These are phyloP conservation scores for Dolichallabes microphthalmus DNA, from an alignment of 2,113 vertebrate genomes.

Conservation along the genomic window DNA sequence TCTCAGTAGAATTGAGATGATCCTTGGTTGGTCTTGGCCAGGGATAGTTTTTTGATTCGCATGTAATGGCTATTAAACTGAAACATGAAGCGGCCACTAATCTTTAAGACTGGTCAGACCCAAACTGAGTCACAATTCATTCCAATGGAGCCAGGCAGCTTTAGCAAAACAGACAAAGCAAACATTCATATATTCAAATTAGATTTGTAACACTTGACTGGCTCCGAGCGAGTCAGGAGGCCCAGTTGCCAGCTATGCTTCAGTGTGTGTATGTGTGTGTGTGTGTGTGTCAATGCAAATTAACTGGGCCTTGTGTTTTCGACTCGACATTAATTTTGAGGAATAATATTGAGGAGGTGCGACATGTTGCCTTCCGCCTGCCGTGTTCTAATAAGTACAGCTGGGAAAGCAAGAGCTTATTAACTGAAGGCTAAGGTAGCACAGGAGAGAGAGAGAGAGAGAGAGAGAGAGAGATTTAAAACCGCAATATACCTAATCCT, in stretches of 20 bases:
- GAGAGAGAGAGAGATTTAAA: slow-evolving; percentile 67
- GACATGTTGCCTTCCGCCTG: slow-evolving; percentile 69
- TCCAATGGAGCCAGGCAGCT: slow-evolving; percentile 52
- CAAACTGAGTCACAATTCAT: slow-evolving; percentile 56
- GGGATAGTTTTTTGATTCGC: too few relatives aligned
- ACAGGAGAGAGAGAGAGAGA: slow-evolving; percentile 65
- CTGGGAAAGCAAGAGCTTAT: slow-evolving; percentile 70
- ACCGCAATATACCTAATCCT: slow-evolving; percentile 76
- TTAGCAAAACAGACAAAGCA: slow-evolving; percentile 70
- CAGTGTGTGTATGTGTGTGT: slow-evolving; percentile 56
- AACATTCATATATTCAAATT: slow-evolving; percentile 82
- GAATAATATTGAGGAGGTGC: slow-evolving; percentile 75
- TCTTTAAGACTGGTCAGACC: slow-evolving; percentile 36
- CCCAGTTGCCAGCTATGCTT: slow-evolving; percentile 72
- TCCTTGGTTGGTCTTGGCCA: neutral
- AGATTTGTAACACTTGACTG: slow-evolving; percentile 79
- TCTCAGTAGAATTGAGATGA: neutral
- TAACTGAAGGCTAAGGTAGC: slow-evolving; percentile 69
- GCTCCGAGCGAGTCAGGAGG: slow-evolving; percentile 63
- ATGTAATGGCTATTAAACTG: neutral
- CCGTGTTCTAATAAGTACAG: slow-evolving; percentile 79
- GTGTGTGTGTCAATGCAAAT: slow-evolving; percentile 68
- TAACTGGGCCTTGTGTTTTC: slow-evolving; percentile 70
- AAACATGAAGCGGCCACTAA: neutral
- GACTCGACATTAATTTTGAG: slow-evolving; percentile 75